Evolutionary conservation across 1,140 invertebrate genomes (phyloP).

Genomic region (Tetranychus cinnabarinus): DNA sequence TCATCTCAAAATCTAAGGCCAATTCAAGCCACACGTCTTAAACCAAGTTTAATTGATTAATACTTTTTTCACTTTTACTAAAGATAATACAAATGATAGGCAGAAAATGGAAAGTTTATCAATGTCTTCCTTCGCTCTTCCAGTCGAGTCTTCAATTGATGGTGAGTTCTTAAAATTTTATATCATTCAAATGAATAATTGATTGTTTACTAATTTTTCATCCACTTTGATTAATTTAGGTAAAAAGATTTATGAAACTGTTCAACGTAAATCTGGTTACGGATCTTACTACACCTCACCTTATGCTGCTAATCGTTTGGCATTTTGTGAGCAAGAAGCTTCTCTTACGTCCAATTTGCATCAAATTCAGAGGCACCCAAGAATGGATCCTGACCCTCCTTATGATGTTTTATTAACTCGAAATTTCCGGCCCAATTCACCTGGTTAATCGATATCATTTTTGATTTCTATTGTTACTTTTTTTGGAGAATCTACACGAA

Average conservation of each 20-base stretch:
- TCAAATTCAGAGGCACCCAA: no score
- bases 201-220: neutral
- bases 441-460: no score
- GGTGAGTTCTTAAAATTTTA: neutral
- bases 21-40: neutral
- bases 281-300: neutral
- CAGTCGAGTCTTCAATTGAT: neutral
- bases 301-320: neutral
- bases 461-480: no score
- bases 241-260: neutral
- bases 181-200: no score
- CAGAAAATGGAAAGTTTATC: slow-evolving; percentile 1
- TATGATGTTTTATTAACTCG: no score
- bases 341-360: no score
- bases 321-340: neutral
- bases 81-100: neutral
- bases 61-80: neutral
- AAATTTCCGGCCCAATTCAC: no score
- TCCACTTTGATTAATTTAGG: neutral
- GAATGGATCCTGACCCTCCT: no score
- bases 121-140: neutral
- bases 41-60: no score
- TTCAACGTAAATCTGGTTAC: neutral
- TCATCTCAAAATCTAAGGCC: no score
- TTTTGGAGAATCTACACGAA: no score